These are phyloP conservation scores for Perccottus glenii DNA, from an alignment of 2,113 vertebrate species.

Conservation along the genomic window DNA sequence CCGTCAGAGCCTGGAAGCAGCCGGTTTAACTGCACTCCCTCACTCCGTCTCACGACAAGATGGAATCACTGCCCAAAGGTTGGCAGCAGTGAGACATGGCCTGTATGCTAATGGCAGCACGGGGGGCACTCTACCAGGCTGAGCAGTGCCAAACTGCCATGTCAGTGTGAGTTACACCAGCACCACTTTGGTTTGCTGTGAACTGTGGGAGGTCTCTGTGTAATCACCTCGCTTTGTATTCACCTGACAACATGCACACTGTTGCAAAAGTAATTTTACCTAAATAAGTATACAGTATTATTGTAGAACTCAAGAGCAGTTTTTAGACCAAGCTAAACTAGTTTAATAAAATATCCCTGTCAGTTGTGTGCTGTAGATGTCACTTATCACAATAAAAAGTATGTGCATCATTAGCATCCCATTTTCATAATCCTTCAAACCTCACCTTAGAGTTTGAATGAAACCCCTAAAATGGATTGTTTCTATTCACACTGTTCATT, in stretches of 20 bases:
- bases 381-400: constrained; percentile 37
- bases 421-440: constrained; percentile 47
- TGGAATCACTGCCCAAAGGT: constrained; percentile 69
- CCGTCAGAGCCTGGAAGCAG: constrained; percentile 53
- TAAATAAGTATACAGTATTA: too few relatives aligned
- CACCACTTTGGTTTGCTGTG: constrained; percentile 32
- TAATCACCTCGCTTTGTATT: constrained; percentile 63
- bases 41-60: constrained; percentile 53
- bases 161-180: constrained; percentile 52
- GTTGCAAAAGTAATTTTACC: constrained; percentile 1
- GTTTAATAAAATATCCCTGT: too few relatives aligned
- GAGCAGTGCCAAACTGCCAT: constrained; percentile 44
- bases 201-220: constrained; percentile 49
- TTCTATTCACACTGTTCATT: constrained; percentile 38
- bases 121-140: constrained; percentile 12
- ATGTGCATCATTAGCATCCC: constrained; percentile 36
- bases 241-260: constrained; percentile 40
- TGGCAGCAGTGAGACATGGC: constrained; percentile 67
- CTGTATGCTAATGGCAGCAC: constrained; percentile 63
- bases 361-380: constrained; percentile 41
- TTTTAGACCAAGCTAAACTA: too few relatives aligned
- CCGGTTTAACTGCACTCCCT: constrained; percentile 62
- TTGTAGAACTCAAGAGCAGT: too few relatives aligned
- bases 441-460: constrained; percentile 38
- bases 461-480: constrained; percentile 26